Evolutionary conservation across 2,888 invertebrate species (phyloP), one percentile per base, ranked within the genome.

Genomic region (Luperina testacea): DNA sequence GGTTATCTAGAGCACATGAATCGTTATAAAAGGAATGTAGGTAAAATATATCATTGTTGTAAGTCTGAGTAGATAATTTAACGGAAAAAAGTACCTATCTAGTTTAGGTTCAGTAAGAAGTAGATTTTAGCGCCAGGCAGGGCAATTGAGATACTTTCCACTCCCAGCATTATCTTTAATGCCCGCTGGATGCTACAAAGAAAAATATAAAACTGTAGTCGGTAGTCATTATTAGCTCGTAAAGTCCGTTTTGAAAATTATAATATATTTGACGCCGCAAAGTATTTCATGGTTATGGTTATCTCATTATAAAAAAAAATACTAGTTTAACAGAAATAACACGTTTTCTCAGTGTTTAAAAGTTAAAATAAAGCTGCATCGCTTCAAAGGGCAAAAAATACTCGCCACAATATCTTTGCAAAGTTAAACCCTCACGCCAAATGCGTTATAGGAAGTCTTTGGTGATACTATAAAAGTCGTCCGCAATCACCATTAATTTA

Each of bases 401-500:
- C 24, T 32, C 53, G 17, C 17, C 17, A 20, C 27, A 53, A 45
- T 75, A 75, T 53, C 17, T 75, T 45, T 38, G 27, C 8, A 51
- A 70, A 64, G 3, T 11, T 38, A 65, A 42, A 65, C 57, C 48
- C 24, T n/a, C 51, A 11, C 38, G 45, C 4, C 45, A 27, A 51
- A 5, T 38, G 32, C 27, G n/a, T n/a, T n/a, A n/a, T 15, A 45
- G 65, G 17, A 8, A 15, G n/a, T 57, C 24, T 63, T 61, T 59
- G 15, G 15, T 71, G 13, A 42, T 24, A 48, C 71, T n/a, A 32
- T 78, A 78, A 83, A 80, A 75, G 65, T 68, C 78, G 45, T 72
- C 32, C 11, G 17, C 65, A 75, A 84, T 76, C 70, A 76, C 20
- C 63, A 75, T 80, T 42, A 75, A 77, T 73, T 73, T 64, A 69